Evolutionary conservation across 2,888 invertebrate genomes (phyloP).

Genomic region (Epinotia nisella): DNA sequence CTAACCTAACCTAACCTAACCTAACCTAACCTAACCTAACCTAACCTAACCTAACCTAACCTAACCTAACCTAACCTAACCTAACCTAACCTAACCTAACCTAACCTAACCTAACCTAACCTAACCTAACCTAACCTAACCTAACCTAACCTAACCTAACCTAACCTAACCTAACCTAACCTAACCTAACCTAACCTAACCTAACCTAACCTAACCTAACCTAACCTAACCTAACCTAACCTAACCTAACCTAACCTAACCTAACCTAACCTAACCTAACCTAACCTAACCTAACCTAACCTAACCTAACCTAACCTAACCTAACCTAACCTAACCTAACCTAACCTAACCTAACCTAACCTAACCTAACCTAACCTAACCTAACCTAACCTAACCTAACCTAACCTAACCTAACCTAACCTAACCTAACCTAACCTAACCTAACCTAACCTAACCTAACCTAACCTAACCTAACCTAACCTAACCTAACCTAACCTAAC

Average conservation of each 20-base stretch:
- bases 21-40: no score
- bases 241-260: slow-evolving; percentile 18
- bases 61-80: no score
- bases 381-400: slow-evolving; percentile 18
- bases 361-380: slow-evolving; percentile 18
- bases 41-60: no score
- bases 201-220: background rate
- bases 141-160: background rate
- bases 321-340: slow-evolving; percentile 18
- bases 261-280: slow-evolving; percentile 18
- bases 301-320: slow-evolving; percentile 18
- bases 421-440: slow-evolving; percentile 18
- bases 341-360: slow-evolving; percentile 18
- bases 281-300: slow-evolving; percentile 18
- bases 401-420: slow-evolving; percentile 18
- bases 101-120: background rate
- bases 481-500: slow-evolving; percentile 18
- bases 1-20: no score
- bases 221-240: slow-evolving; percentile 3
- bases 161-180: background rate
- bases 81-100: no score
- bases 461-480: slow-evolving; percentile 18
- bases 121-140: background rate
- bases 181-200: no score
- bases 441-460: slow-evolving; percentile 18